Conservation (phyloP, 2,113 vertebrate genomes). For the Neolamprologus fasciatus region DNA sequence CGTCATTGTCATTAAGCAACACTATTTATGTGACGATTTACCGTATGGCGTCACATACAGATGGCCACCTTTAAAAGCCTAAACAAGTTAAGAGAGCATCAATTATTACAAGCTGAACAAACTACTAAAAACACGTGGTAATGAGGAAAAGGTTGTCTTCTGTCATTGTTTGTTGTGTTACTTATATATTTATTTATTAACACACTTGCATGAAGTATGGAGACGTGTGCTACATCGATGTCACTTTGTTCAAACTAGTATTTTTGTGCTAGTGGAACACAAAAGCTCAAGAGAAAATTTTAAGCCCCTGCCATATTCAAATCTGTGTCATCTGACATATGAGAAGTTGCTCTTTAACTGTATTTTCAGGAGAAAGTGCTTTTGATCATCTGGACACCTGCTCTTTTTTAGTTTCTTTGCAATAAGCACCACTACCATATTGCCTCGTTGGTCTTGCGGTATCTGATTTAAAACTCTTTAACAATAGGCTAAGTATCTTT, state of each 20-base stretch:
- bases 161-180: background rate
- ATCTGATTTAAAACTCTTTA: background rate
- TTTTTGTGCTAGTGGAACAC: background rate
- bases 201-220: background rate
- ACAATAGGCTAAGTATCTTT: background rate
- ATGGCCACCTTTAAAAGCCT: background rate
- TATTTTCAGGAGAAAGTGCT: background rate
- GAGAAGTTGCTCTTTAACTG: background rate
- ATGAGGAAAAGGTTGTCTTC: background rate
- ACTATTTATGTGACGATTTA: background rate
- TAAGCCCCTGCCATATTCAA: background rate
- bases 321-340: background rate
- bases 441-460: background rate
- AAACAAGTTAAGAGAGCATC: background rate
- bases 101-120: background rate
- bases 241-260: background rate
- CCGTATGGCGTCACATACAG: background rate
- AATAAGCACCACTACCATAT: background rate
- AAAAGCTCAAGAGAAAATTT: rapidly evolving
- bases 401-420: background rate
- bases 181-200: background rate
- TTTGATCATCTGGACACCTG: background rate
- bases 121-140: background rate
- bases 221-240: background rate
- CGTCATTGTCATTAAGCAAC: background rate